These are phyloP conservation scores for Stenotaenia linearis DNA, from an alignment of 2,888 invertebrate genomes.

Conservation along the genomic window DNA sequence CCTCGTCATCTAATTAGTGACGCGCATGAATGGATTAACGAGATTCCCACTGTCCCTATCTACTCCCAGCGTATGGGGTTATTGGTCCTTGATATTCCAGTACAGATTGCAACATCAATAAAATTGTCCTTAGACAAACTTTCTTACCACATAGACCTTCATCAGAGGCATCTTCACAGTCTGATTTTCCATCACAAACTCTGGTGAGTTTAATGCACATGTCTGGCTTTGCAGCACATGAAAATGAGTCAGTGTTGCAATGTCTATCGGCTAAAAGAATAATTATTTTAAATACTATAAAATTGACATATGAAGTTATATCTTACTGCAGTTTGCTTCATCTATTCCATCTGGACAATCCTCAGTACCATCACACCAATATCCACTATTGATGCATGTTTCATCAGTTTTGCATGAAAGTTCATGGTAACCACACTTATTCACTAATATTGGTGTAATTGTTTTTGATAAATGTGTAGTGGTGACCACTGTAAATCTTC, in stretches of 20 bases:
- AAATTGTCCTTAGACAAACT: not conserved
- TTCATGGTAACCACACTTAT: not conserved
- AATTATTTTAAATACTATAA: not conserved
- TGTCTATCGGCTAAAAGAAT: not conserved
- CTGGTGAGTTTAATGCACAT: not conserved
- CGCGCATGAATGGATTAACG: no score
- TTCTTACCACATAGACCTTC: not conserved
- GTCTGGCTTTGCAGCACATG: not conserved
- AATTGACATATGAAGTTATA: not conserved
- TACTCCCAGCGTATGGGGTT: no score
- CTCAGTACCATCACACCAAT: not conserved
- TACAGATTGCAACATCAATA: not conserved
- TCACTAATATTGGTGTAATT: not conserved
- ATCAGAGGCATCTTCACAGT: not conserved
- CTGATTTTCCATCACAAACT: not conserved
- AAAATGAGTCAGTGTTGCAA: not conserved
- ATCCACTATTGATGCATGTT: not conserved
- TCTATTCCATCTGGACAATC: not conserved
- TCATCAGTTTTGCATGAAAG: not conserved
- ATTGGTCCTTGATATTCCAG: no score
- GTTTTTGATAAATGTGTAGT: not conserved
- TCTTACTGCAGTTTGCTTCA: not conserved
- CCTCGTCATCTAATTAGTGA: no score
- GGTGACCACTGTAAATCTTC: not conserved
- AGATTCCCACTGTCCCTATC: no score